Base-by-base conservation (phyloP, 2,888 invertebrate genomes). In the Conus canariensis region DNA sequence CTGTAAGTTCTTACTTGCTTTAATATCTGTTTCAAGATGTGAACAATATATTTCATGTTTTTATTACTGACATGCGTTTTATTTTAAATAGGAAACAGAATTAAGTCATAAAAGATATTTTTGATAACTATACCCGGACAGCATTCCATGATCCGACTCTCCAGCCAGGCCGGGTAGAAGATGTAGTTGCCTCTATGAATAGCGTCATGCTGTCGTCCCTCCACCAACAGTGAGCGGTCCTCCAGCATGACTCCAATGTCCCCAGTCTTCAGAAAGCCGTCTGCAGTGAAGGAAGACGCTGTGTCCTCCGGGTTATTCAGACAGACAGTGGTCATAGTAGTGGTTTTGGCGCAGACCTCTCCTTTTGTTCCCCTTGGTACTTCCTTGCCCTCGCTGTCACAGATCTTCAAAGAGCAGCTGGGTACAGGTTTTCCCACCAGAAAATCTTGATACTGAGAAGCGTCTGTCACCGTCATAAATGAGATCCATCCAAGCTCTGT, bases 111-210 rank as follows among this genome's bases (percentile, higher is more conserved):
- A 4, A 45, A 3, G 2, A 45, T 45, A 45, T 45, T 45, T 45
- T 45, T 45, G 2, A 45, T 45, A 3, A 45, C 2, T 45, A 45
- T 85, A 85, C 85, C 85, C 25, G 59, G 85, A 22, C 85, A 85
- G 25, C 88, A 88, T 8, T 22, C 12, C 64, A 85, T 19, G 56
- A 90, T 88, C 7, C 88, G 67, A n/a, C 14, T 60, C 83, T 90
- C 90, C 77, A 90, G 45, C 77, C 90, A 88, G 1, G 83, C 45
- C 16, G 88, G 90, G 88, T 88, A 86, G 58, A 88, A 85, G 77
- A 80, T 80, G 80, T 88, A 86, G 59, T 16, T 77, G 59, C 90
- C 88, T 59, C 82, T 83, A 25, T 85, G 83, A 19, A 88, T 90
- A 64, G 59, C 82, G 56, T 90, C 88, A 60, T 30, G 67, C 12